phyloP scores from a whole-genome alignment of 2,888 invertebrate species.

The Acronicta psi region DNA sequence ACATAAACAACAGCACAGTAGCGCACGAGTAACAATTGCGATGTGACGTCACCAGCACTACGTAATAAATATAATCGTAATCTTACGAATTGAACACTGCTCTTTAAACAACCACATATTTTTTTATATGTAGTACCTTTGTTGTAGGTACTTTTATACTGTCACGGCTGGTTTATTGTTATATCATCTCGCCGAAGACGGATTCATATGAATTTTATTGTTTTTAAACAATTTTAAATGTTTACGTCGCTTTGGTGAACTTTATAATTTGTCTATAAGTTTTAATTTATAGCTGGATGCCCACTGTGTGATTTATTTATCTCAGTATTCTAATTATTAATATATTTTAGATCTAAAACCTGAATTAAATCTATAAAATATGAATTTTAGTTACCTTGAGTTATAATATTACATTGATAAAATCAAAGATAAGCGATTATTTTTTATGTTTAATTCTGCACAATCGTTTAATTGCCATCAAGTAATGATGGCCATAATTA shows the following conservation, averaged over 20 bases:
- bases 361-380: slow-evolving; percentile 2
- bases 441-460: slow-evolving; percentile 4
- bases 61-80: slow-evolving; percentile 11
- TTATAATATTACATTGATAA: background rate
- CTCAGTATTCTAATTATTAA: slow-evolving; percentile 18
- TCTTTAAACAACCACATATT: slow-evolving; percentile 3
- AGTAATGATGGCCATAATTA: slow-evolving; percentile 30
- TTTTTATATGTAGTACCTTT: slow-evolving; percentile 19
- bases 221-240: slow-evolving; percentile 19
- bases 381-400: background rate
- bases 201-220: slow-evolving; percentile 22
- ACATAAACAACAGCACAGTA: background rate
- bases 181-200: slow-evolving; percentile 15
- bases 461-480: slow-evolving; percentile 20
- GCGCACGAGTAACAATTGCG: background rate
- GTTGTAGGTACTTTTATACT: slow-evolving; percentile 27
- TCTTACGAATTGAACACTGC: slow-evolving; percentile 24
- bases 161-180: slow-evolving; percentile 9
- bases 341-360: background rate
- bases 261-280: slow-evolving; percentile 24
- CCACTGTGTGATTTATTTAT: slow-evolving; percentile 36
- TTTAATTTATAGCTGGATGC: slow-evolving; percentile 25
- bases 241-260: slow-evolving; percentile 16
- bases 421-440: background rate
- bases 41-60: slow-evolving; percentile 12